Base-by-base conservation (phyloP, 53 echinoderm and acorn worm species). In the Crossaster papposus region DNA sequence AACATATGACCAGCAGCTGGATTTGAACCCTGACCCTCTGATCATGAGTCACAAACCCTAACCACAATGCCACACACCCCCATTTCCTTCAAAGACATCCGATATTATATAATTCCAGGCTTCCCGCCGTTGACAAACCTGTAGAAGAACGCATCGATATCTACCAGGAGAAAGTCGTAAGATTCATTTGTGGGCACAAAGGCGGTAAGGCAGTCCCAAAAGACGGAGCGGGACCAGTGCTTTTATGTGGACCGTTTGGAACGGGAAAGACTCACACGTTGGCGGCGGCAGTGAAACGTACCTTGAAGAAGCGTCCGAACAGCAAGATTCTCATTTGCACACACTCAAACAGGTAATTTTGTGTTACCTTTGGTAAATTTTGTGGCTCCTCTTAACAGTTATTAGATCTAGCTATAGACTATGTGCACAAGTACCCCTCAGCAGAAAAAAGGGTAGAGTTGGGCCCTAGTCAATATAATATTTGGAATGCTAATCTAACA, bases 191-290 rank as follows among this genome's bases (percentile, higher is more conserved):
- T 26, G 35, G 24, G 8, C 89, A 93, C 23, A 79, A 78, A 35
- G 90, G 90, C 20, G 44, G 64, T 33, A 34, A 51, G 30, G 76
- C 33, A 31, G 20, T 5, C 4, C 14, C 65, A 6, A 36, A n/a
- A 13, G 2, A 33, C 2, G 79, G 65, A 14, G 89, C 70, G 18
- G 93, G 93, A 50, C 90, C 93, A 1, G 79, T 95, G 23, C 83
- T 97, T 37, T 83, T 97, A 54, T 94, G 89, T 31, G 97, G 97
- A 34, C 95, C 97, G 77, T 95, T 95, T 79, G 97, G 97, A 7
- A 97, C 97, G 4, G 97, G 97, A 20, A 97, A 97, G 82, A 94
- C 97, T 0, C 82, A 92, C 75, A 95, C 95, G 0, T 38, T 97
- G 84, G 95, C 95, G 17, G 58, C 89, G 44, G 83, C 94, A 14